Evolutionary conservation across 2,113 vertebrate species (phyloP), one percentile per base, ranked within the genome.

Genomic region (Mobula birostris): DNA sequence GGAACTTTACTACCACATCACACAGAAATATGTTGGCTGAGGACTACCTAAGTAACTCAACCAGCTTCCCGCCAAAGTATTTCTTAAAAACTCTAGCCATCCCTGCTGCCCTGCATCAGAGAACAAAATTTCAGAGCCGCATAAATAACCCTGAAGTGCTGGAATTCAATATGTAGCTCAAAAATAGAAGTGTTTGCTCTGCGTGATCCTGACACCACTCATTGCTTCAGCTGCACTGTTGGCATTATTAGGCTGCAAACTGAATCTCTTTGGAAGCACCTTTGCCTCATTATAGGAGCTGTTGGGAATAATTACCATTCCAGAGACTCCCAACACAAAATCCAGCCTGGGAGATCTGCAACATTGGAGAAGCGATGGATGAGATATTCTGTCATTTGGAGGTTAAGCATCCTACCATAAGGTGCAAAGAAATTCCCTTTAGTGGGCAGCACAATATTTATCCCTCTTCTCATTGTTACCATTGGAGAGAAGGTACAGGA

Each of bases 1-100:
- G 91, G 91, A 93, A 93, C 91, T 74, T 76, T 93, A 56, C 70
- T 70, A 76, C 70, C 66, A 74, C 91, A 93, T 72, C 70, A 93
- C 70, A 93, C 36, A 93, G 91, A 40, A 74, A 70, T 61, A 72
- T 56, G 48, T 29, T 36, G 11, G 24, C 12, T 7, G 70, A 93
- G 24, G 32, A 93, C 68, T 74, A 74, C 19, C 2, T 24, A 74
- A 74, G 36, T 21, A 15, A 74, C 40, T 72, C 15, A 36, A 40
- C 63, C 32, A 66, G 19, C 19, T 29, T 93, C 4, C 85, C 36
- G 21, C 70, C 70, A 93, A 93, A 56, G 74, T 74, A 93, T 48
- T 48, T n/a, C 66, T 36, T 3, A 7, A 58, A 40, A 91, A 40
- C 21, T 66, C 32, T 29, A 32, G 29, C n/a, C 48, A 93, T 56